Evolutionary conservation across 2,888 invertebrate species (phyloP), one percentile per base, ranked within the genome.

Genomic region (Tethea ocularis): DNA sequence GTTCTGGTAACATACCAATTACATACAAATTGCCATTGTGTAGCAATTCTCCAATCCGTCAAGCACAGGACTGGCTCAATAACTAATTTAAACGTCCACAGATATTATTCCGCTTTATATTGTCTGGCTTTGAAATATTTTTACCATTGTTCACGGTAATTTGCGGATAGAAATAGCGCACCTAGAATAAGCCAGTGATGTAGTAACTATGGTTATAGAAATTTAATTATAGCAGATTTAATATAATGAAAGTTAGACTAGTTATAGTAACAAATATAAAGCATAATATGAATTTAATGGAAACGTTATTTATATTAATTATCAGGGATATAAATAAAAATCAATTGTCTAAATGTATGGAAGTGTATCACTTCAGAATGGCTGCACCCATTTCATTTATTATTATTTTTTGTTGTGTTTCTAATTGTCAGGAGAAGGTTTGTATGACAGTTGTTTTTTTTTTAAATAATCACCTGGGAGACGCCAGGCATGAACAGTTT

Each of bases 1-100:
- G 29, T 51, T 23, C 66, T 64, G 63, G 61, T 66, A 59, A n/a
- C 29, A 46, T 10, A 59, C 62, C 59, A 64, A 72, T 74, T 67
- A 69, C 58, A 54, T 60, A 58, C 58, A 70, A 70, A 69, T 68
- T 64, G 66, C 61, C 61, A 55, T 58, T 60, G 62, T 62, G 26
- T 41, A 64, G 68, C 69, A 60, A 74, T 74, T 72, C 69, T 72
- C 66, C 69, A 66, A 71, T 68, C 69, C 70, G 75, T 71, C 71
- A 76, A 22, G 54, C 29, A 33, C 74, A 73, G 71, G 10, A 33
- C 15, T 51, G 56, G 57, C 26, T 62, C 61, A 24, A 53, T 64
- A 52, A 52, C 56, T 41, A 59, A 63, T 64, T 68, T 53, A 24
- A 29, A 41, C 41, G 17, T 41, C 17, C 41, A 36, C 36, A 52